Conservation (phyloP, 30 jellyfish, hydroid and myxozoan species). For the Hydractinia symbiolongicarpus region DNA sequence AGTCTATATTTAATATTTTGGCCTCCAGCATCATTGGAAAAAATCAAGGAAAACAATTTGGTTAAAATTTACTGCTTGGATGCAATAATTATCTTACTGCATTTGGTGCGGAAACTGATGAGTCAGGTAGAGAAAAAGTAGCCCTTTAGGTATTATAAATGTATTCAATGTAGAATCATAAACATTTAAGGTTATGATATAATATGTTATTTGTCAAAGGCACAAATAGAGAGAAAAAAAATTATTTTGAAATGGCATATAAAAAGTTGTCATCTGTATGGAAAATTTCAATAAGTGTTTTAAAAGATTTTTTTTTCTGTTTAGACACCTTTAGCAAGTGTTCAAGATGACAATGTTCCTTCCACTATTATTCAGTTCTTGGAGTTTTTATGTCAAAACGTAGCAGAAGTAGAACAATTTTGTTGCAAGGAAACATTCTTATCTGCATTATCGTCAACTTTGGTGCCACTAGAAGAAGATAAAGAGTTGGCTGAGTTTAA, state of each 20-base stretch:
- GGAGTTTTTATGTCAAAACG: slow-evolving; percentile 64
- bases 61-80: slow-evolving; percentile 70
- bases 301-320: not conserved
- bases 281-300: not conserved
- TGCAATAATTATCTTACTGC: slow-evolving; percentile 73
- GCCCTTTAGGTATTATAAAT: not conserved
- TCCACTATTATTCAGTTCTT: slow-evolving; percentile 57
- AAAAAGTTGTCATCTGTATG: not conserved
- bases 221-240: not conserved
- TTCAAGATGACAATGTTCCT: slow-evolving; percentile 15
- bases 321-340: not conserved
- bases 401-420: slow-evolving; percentile 39
- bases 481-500: slow-evolving; percentile 35
- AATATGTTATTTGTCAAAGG: not conserved
- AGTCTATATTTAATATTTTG: slow-evolving; percentile 56
- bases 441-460: slow-evolving; percentile 61
- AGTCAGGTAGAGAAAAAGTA: slow-evolving; percentile 24
- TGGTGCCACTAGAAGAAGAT: slow-evolving; percentile 65
- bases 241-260: not conserved
- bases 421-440: slow-evolving; percentile 49
- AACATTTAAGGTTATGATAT: too few relatives aligned
- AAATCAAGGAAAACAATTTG: slow-evolving; percentile 12
- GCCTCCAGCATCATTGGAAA: slow-evolving; percentile 40
- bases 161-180: not conserved
- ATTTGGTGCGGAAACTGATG: slow-evolving; percentile 68